phyloP scores from a whole-genome alignment of 92 coral and sea anemone species.

The Muricea muricata region DNA sequence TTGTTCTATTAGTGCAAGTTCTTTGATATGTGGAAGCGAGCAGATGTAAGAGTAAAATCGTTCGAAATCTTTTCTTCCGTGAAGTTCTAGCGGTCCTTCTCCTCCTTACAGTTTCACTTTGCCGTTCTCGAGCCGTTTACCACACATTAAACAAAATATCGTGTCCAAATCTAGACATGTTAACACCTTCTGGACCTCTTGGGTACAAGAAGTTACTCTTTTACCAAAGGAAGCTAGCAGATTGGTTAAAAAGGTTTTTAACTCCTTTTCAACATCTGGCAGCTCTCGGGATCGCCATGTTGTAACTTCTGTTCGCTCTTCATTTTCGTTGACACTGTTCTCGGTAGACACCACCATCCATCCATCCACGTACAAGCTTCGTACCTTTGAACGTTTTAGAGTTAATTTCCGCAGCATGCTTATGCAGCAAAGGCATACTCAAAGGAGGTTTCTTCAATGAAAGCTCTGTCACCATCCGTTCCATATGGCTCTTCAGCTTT shows the following conservation, averaged over 20 bases:
- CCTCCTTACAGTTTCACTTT: neutral
- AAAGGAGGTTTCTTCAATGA: neutral
- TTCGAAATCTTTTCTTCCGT: neutral
- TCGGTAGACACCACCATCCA: too few relatives aligned
- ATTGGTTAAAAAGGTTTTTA: too few relatives aligned
- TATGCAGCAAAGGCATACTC: neutral
- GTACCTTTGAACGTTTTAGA: neutral
- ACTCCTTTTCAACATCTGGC: too few relatives aligned
- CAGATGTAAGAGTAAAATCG: neutral
- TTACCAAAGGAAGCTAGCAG: neutral
- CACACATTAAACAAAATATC: neutral
- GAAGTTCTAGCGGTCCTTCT: neutral
- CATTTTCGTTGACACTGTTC: too few relatives aligned
- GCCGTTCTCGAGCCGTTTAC: neutral
- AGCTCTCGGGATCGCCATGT: too few relatives aligned
- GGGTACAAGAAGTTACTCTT: neutral
- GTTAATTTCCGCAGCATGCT: neutral
- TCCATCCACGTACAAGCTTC: too few relatives aligned
- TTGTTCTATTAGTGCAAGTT: neutral
- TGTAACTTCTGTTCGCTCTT: too few relatives aligned
- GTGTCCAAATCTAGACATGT: neutral
- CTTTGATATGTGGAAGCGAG: neutral
- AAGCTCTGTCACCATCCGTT: neutral
- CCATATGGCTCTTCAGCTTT: neutral
- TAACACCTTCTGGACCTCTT: neutral